A percentile compares a stretch with the other conserved stretches of the same genome.
These are phyloP conservation scores for Lophotriccus pileatus DNA, from an alignment of 2,797 vertebrate genomes.

Conservation along the genomic window DNA sequence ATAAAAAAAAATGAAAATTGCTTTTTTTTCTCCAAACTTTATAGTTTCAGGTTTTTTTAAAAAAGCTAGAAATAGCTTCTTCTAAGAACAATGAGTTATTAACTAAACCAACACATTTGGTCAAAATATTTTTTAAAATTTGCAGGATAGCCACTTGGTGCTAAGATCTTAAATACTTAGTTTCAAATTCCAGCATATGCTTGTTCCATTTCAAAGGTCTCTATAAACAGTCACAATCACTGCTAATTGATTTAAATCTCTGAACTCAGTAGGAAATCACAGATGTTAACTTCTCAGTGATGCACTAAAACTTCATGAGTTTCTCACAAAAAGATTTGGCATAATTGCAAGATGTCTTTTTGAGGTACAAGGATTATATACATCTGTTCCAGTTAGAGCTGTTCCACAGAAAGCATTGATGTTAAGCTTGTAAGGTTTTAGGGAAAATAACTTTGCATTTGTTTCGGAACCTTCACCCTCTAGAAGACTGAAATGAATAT, in stretches of 20 bases:
- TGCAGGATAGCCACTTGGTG: background rate
- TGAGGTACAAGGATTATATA: constrained; percentile 24
- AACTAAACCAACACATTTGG: background rate
- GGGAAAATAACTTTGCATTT: constrained; percentile 37
- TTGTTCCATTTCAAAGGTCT: constrained; percentile 53
- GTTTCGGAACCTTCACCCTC: background rate
- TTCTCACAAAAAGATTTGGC: constrained; percentile 50
- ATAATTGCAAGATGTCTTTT: constrained; percentile 53
- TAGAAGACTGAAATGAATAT: background rate
- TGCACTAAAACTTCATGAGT: constrained; percentile 55
- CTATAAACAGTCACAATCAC: constrained; percentile 58
- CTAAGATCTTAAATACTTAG: constrained; percentile 30
- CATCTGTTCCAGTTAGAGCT: constrained; percentile 47
- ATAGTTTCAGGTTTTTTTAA: background rate
- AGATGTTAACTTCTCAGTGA: constrained; percentile 67
- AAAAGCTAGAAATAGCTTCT: constrained; percentile 15
- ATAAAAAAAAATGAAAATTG: constrained; percentile 5
- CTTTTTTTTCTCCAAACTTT: background rate
- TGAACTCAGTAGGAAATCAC: constrained; percentile 65
- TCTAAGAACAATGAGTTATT: background rate
- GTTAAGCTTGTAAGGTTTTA: background rate
- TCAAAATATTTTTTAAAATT: background rate
- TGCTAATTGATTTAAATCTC: constrained; percentile 72
- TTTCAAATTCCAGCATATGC: constrained; percentile 55
- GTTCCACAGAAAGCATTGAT: background rate